Percentiles rank a stretch among this genome's conserved stretches.
phyloP scores from a whole-genome alignment of 2,888 invertebrate genomes.

The Hirtodrosophila duncani region DNA sequence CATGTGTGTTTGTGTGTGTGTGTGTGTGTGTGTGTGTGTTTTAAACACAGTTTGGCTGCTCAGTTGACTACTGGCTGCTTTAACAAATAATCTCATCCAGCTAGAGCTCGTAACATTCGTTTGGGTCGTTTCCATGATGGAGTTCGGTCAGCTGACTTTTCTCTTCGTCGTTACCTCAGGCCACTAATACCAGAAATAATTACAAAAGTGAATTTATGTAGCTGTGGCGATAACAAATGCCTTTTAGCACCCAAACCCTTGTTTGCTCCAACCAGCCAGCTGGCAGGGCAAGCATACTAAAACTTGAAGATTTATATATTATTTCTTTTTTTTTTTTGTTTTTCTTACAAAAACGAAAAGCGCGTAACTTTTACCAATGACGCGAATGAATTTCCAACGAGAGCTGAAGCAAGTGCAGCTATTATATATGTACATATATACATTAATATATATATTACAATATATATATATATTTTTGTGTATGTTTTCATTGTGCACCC shows the following conservation, averaged over 20 bases:
- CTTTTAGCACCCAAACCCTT: slow-evolving; percentile 49
- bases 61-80: slow-evolving; percentile 40
- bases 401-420: slow-evolving; percentile 35
- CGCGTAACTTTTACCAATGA: slow-evolving; percentile 62
- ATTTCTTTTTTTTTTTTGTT: slow-evolving; percentile 12
- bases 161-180: slow-evolving; percentile 58
- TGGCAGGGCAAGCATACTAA: slow-evolving; percentile 36
- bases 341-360: slow-evolving; percentile 9
- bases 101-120: slow-evolving; percentile 56
- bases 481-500: slow-evolving; percentile 1
- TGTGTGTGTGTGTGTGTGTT: slow-evolving; percentile 26
- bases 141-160: slow-evolving; percentile 58
- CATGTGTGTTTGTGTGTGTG: slow-evolving; percentile 9
- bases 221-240: slow-evolving; percentile 72
- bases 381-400: slow-evolving; percentile 37
- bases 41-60: slow-evolving; percentile 55
- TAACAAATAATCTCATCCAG: slow-evolving; percentile 65
- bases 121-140: slow-evolving; percentile 37
- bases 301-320: slow-evolving; percentile 61
- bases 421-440: no score
- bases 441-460: no score
- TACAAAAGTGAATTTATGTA: slow-evolving; percentile 76
- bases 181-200: slow-evolving; percentile 76
- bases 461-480: no score
- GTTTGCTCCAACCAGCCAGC: not conserved